phyloP scores from a whole-genome alignment of 37 sponge, comb jelly and placozoan genomes.

The Halisarca cf. caerulea region DNA sequence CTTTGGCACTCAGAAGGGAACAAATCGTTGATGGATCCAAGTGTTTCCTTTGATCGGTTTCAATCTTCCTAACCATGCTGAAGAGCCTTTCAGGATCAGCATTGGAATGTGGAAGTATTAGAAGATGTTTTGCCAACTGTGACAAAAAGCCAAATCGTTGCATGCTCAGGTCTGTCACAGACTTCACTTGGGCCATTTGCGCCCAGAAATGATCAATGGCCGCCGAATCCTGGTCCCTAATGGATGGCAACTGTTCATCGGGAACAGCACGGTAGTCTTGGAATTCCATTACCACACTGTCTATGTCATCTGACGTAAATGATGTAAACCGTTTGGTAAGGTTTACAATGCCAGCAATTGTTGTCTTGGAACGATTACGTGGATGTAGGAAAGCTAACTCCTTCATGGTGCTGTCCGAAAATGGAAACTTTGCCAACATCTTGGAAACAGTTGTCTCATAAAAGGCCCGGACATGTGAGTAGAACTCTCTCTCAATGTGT shows the following conservation, averaged over 20 bases:
- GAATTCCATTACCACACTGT: conserved; percentile 11
- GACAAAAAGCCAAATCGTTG: conserved; percentile 30
- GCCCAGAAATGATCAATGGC: conserved; percentile 48
- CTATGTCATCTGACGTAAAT: conserved; percentile 23
- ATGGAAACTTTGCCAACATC: conserved; percentile 41
- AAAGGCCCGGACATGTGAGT: conserved; percentile 19
- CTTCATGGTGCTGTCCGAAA: not conserved
- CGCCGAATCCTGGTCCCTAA: conserved; percentile 6
- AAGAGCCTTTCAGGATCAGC: conserved; percentile 43
- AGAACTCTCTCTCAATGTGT: not conserved
- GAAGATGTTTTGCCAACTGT: conserved; percentile 19
- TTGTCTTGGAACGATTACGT: no score
- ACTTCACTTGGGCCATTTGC: conserved; percentile 16
- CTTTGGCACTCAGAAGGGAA: conserved; percentile 35
- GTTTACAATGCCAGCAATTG: not conserved
- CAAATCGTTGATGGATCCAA: conserved; percentile 41
- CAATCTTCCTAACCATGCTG: conserved; percentile 37
- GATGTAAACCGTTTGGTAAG: conserved; percentile 14
- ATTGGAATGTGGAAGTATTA: conserved; percentile 39
- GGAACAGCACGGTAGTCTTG: conserved; percentile 11
- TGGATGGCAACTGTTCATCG: conserved; percentile 15
- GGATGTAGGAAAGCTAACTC: not conserved
- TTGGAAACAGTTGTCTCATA: conserved; percentile 36
- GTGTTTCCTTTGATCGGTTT: conserved; percentile 29
- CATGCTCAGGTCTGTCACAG: not conserved